phyloP scores from a whole-genome alignment of 2,113 vertebrate species.

The Sakesphorus luctuosus region DNA sequence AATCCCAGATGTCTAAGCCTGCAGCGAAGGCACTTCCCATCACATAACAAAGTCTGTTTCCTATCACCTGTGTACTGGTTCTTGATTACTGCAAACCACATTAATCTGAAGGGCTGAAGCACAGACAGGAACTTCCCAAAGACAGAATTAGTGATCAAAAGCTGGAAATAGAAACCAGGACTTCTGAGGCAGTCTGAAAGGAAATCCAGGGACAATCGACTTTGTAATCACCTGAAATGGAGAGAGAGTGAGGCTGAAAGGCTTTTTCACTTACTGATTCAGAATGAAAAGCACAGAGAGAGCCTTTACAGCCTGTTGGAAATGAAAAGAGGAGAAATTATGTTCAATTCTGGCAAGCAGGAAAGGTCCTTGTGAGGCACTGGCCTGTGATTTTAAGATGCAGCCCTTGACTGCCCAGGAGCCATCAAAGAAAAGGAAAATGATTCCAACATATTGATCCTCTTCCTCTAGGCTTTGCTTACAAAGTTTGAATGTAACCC shows the following conservation, averaged over 20 bases:
- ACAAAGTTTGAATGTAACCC: not conserved
- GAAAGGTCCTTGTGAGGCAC: not conserved
- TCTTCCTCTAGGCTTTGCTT: not conserved
- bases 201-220: not conserved
- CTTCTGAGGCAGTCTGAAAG: not conserved
- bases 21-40: not conserved
- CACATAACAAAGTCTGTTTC: not conserved
- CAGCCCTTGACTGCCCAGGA: not conserved
- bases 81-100: not conserved
- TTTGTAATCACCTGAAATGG: constrained; percentile 6
- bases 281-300: not conserved
- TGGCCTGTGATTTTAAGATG: not conserved
- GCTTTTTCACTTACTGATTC: not conserved
- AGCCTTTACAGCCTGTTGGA: not conserved
- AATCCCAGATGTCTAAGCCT: not conserved
- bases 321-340: not conserved
- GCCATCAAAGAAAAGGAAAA: not conserved
- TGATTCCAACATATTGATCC: not conserved
- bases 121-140: not conserved
- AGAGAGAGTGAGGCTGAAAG: not conserved
- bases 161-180: not conserved
- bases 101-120: not conserved
- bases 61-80: not conserved
- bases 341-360: not conserved
- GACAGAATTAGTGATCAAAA: not conserved